Evolutionary conservation across 2,797 vertebrate genomes (phyloP), one percentile per base, ranked within the genome.

Genomic region (Botia kubotai): DNA sequence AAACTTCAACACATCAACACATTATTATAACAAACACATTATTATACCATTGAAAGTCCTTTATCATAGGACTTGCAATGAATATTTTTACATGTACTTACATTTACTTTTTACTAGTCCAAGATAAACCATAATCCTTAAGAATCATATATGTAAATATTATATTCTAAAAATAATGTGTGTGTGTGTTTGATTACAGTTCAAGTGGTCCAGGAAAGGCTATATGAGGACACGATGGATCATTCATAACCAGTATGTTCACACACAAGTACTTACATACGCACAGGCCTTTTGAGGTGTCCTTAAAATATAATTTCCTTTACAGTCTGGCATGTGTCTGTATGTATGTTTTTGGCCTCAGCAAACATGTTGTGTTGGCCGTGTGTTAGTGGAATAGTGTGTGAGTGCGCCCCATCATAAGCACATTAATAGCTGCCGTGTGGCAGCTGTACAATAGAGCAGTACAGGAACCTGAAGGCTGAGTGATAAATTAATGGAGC

Each of bases 171-270:
- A 43, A 43, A 43, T 8, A 43, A 43, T 39, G 66, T 84, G 83
- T 79, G 33, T 82, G 73, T 82, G 71, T 1, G 58, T 71, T 80
- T 39, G 89, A 81, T 90, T 92, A 69, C 89, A 96, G 95, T 94
- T 94, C 90, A 94, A 95, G 86, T 96, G 95, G 95, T 95, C 95
- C 84, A 93, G 95, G 74, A 96, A 96, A 86, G 95, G 95, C 86
- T 96, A 93, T 91, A 94, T 95, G 94, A 94, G 93, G 92, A 94
- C 94, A 53, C 91, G 94, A 33, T 96, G 95, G 95, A 90, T 94
- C 83, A 92, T 96, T 85, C 92, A 95, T 88, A 90, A 94, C 89
- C 93, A 94, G 95, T 96, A 94, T 14, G 93, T 91, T 86, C 76
- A 33, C 17, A n/a, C 58, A 33, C 79, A 12, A 23, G 62, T 65